phyloP scores from a whole-genome alignment of 2,113 vertebrate genomes.

The Carollia perspicillata region DNA sequence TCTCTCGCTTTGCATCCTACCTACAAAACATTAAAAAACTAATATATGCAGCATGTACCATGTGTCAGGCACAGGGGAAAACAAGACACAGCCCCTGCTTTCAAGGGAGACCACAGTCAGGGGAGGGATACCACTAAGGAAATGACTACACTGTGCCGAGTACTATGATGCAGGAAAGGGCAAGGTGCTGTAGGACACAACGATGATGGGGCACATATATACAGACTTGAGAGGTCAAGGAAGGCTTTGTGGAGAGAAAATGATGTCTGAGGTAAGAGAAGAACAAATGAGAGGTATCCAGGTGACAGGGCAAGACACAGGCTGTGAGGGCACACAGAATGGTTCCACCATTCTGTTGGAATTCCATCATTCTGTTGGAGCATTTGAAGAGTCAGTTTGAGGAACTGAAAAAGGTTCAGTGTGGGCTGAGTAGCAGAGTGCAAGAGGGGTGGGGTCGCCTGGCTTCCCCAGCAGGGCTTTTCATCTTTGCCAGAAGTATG shows the following conservation, averaged over 20 bases:
- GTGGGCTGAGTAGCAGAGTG: neutral
- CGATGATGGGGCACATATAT: neutral
- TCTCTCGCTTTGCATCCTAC: slow-evolving; percentile 4
- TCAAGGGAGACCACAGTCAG: neutral
- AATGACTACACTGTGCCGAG: slow-evolving; percentile 28
- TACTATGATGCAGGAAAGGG: neutral
- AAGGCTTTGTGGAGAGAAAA: slow-evolving; percentile 46
- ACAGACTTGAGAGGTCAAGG: neutral
- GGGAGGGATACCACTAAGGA: slow-evolving; percentile 23
- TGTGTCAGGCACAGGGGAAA: neutral
- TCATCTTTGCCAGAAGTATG: neutral
- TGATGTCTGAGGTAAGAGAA: neutral
- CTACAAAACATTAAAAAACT: neutral
- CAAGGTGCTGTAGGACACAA: neutral
- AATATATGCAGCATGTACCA: neutral
- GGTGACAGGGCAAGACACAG: neutral
- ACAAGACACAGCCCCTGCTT: neutral
- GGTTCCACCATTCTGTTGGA: neutral
- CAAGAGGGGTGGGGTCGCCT: neutral
- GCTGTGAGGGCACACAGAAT: neutral
- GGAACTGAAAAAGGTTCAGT: slow-evolving; percentile 11
- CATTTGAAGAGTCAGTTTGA: neutral
- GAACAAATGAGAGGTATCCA: neutral
- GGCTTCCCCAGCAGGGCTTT: neutral
- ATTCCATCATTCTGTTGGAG: neutral